Evolutionary conservation across 1,140 invertebrate species (phyloP).

Genomic region (Drosophila asahinai): DNA sequence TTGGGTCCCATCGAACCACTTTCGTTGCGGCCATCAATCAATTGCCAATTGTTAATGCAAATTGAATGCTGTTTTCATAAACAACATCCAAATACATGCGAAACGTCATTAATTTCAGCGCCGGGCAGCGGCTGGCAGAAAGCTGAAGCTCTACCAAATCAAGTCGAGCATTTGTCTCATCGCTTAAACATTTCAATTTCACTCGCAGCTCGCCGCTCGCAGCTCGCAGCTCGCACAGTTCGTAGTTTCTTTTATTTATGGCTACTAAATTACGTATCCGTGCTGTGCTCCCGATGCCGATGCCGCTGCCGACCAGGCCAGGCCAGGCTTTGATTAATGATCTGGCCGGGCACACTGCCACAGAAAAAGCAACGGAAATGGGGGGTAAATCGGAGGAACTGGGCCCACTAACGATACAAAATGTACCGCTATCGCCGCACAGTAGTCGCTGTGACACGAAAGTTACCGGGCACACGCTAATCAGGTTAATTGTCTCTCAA

Average conservation of each 20-base stretch:
- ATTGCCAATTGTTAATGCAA: conserved; percentile 77
- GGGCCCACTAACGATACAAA: conserved; percentile 61
- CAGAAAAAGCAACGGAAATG: conserved; percentile 28
- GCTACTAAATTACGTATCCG: conserved; percentile 81
- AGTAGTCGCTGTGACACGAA: conserved; percentile 64
- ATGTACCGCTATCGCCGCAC: conserved; percentile 64
- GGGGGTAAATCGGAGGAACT: conserved; percentile 16
- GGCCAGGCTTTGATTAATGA: conserved; percentile 72
- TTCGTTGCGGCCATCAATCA: conserved; percentile 66
- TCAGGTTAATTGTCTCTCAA: conserved; percentile 83
- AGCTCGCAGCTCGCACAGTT: conserved; percentile 26
- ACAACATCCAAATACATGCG: conserved; percentile 78
- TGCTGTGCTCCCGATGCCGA: conserved; percentile 38
- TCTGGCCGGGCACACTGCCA: conserved; percentile 50
- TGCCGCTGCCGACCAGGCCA: conserved; percentile 7
- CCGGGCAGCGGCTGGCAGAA: conserved; percentile 30
- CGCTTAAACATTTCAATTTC: conserved; percentile 83
- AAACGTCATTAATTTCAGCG: conserved; percentile 77
- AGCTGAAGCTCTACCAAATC: conserved; percentile 57
- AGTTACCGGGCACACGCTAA: conserved; percentile 64
- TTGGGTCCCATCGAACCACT: conserved; percentile 38
- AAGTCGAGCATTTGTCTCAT: conserved; percentile 81
- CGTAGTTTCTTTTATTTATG: conserved; percentile 79
- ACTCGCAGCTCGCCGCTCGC: conserved; percentile 43
- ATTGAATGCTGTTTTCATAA: conserved; percentile 80